These are phyloP conservation scores for Etheostoma spectabile DNA, from an alignment of 2,113 vertebrate genomes.

Conservation along the genomic window DNA sequence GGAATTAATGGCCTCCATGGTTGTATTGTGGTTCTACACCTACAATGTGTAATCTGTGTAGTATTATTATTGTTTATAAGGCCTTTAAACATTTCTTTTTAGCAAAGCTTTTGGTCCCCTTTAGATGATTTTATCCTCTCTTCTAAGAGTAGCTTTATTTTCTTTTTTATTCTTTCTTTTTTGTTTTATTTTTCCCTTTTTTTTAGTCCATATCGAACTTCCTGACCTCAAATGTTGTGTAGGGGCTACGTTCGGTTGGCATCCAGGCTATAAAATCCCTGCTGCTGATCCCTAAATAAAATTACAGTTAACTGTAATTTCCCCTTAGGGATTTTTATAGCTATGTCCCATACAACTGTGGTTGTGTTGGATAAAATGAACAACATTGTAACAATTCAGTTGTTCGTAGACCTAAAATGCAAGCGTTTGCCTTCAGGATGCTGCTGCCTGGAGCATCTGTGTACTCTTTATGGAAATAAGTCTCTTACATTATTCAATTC, in stretches of 20 bases:
- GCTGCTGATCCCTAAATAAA: neutral
- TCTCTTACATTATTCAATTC: neutral
- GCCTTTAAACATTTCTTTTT: too few relatives aligned
- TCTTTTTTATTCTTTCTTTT: too few relatives aligned
- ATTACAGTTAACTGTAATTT: neutral
- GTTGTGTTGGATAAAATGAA: neutral
- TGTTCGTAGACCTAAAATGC: neutral
- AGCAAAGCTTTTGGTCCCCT: too few relatives aligned
- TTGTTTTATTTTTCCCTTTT: too few relatives aligned
- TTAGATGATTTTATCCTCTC: too few relatives aligned
- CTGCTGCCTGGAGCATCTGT: neutral
- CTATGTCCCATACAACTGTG: neutral
- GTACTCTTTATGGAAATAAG: slow-evolving; percentile 10
- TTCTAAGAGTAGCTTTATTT: too few relatives aligned
- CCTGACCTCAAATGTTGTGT: too few relatives aligned
- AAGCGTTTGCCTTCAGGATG: neutral
- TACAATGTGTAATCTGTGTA: slow-evolving; percentile 5
- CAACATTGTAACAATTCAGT: neutral
- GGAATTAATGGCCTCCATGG: slow-evolving; percentile 6
- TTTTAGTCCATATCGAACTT: too few relatives aligned
- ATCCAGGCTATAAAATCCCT: neutral
- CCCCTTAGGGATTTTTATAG: neutral
- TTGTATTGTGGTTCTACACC: slow-evolving; percentile 5
- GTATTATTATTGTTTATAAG: neutral
- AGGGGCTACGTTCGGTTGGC: too few relatives aligned